These are phyloP conservation scores for Xestia xanthographa DNA, from an alignment of 2,888 invertebrate species.

Conservation along the genomic window DNA sequence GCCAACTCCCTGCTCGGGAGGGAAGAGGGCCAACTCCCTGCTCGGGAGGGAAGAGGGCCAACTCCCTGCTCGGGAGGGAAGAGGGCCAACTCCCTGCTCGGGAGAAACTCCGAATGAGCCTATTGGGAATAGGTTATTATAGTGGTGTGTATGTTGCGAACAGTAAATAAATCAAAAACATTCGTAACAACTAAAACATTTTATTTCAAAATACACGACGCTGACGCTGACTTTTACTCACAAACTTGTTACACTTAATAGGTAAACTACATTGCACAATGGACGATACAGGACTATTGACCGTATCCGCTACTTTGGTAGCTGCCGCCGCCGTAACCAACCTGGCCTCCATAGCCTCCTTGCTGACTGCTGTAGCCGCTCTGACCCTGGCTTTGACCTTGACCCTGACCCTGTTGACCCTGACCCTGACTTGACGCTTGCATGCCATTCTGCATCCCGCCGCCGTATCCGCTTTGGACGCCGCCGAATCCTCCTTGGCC, in stretches of 20 bases:
- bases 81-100: too few relatives aligned
- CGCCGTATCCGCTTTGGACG: conserved; percentile 42
- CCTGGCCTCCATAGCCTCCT: conserved; percentile 50
- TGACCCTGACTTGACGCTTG: conserved; percentile 45
- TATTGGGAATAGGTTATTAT: neutral
- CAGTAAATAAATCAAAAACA: conserved; percentile 9
- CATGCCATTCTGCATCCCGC: conserved; percentile 59
- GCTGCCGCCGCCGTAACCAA: conserved; percentile 49
- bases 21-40: too few relatives aligned
- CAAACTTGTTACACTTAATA: conserved; percentile 65
- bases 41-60: too few relatives aligned
- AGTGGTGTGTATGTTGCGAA: neutral
- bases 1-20: too few relatives aligned
- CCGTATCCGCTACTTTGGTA: conserved; percentile 62
- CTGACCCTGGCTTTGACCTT: conserved; percentile 43
- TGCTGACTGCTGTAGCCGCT: conserved; percentile 58
- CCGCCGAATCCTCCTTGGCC: conserved; percentile 44
- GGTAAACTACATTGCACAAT: conserved; percentile 48
- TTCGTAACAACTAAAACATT: conserved; percentile 49
- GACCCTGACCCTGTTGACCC: conserved; percentile 17
- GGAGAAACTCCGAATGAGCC: too few relatives aligned
- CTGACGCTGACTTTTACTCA: conserved; percentile 55
- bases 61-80: too few relatives aligned
- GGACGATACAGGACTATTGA: conserved; percentile 53
- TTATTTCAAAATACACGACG: conserved; percentile 62